Evolutionary conservation across 2,797 vertebrate genomes (phyloP).

Genomic region (Myotis daubentonii): DNA sequence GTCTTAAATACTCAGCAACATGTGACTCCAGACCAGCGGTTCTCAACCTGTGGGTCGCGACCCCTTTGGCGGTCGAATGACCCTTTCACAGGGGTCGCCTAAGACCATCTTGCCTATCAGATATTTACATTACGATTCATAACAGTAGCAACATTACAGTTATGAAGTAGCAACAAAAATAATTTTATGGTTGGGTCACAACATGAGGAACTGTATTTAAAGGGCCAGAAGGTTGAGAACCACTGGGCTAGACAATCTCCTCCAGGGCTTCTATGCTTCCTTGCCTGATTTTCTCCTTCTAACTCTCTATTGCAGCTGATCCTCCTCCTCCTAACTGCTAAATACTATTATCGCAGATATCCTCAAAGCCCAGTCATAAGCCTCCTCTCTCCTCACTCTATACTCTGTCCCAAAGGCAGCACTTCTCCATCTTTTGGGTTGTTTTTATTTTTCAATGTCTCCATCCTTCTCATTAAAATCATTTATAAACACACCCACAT

Average conservation of each 20-base stretch:
- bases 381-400: not conserved
- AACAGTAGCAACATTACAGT: too few relatives aligned
- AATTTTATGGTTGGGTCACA: too few relatives aligned
- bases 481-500: not conserved
- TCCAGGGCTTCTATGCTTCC: not conserved
- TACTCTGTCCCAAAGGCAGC: not conserved
- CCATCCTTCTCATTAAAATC: not conserved
- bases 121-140: too few relatives aligned
- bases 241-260: not conserved
- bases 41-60: too few relatives aligned
- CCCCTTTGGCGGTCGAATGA: too few relatives aligned
- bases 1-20: not conserved
- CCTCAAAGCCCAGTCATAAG: not conserved
- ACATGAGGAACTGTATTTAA: too few relatives aligned
- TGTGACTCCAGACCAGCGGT: rapidly evolving
- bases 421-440: not conserved
- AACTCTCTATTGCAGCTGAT: not conserved
- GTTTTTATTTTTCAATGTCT: not conserved
- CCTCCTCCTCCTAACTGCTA: not conserved
- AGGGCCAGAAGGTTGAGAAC: too few relatives aligned
- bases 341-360: too few relatives aligned
- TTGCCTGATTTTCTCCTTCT: not conserved
- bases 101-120: too few relatives aligned
- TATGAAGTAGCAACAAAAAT: too few relatives aligned
- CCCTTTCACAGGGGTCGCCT: too few relatives aligned